phyloP scores from a whole-genome alignment of 2,797 vertebrate genomes.

The Lerista edwardsae region DNA sequence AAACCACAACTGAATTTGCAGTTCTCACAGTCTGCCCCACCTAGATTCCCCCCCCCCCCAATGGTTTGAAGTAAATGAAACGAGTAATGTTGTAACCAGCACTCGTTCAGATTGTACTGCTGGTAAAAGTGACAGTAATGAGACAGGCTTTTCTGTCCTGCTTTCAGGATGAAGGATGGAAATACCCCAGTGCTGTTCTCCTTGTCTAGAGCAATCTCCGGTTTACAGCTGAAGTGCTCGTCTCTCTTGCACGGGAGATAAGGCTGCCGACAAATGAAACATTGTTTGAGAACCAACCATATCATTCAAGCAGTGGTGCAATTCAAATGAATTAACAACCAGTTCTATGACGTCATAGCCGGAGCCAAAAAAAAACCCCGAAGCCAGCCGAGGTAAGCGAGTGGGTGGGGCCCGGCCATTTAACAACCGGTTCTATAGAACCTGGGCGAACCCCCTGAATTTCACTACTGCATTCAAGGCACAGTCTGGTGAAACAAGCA shows the following conservation, averaged over 20 bases:
- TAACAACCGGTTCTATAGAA: no score
- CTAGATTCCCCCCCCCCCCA: background rate
- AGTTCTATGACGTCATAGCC: no score
- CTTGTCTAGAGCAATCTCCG: background rate
- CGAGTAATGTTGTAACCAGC: background rate
- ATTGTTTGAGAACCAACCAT: background rate
- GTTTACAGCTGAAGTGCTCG: background rate
- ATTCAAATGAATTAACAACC: no score
- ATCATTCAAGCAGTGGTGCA: no score
- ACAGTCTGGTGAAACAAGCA: background rate
- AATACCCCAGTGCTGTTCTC: background rate
- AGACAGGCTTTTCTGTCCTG: background rate
- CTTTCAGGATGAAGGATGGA: background rate
- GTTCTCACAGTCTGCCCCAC: background rate
- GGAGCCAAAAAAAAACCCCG: no score
- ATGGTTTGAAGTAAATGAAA: background rate
- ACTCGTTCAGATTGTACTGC: background rate
- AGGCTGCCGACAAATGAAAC: background rate
- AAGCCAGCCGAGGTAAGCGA: no score
- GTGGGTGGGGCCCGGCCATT: no score
- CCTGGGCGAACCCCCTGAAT: no score
- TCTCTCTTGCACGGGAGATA: background rate
- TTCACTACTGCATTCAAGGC: rapidly evolving
- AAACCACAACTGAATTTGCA: no score
- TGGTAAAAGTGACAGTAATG: background rate